A percentile compares a stretch with the other conserved stretches of the same genome.
phyloP scores from a whole-genome alignment of 2,797 vertebrate species.

The Mus minutoides region DNA sequence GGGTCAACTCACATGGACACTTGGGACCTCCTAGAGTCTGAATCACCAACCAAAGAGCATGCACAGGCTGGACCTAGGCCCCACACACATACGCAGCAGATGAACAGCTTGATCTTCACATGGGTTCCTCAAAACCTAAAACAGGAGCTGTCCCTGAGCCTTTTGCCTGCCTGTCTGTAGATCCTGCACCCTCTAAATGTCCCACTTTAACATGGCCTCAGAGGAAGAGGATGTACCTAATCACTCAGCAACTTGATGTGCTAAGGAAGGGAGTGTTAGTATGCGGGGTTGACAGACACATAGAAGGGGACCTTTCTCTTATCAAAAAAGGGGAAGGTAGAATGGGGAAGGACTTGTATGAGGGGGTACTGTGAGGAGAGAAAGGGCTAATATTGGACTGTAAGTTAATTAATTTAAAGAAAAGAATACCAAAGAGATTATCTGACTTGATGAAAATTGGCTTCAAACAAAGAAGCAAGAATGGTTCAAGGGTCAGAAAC shows the following conservation, averaged over 20 bases:
- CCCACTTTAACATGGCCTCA: neutral
- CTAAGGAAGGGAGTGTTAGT: neutral
- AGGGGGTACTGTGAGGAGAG: neutral
- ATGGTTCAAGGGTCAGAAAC: neutral
- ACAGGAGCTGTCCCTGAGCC: too few species aligned
- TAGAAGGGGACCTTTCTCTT: too few species aligned
- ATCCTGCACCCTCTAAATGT: neutral
- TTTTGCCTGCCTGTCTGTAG: too few species aligned
- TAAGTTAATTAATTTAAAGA: neutral
- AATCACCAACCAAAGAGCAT: too few species aligned
- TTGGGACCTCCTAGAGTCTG: too few species aligned
- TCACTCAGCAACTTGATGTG: neutral
- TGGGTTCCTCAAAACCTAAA: too few species aligned
- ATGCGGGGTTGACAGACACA: neutral
- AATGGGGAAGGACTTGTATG: neutral
- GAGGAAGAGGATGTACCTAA: neutral
- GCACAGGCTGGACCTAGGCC: too few species aligned
- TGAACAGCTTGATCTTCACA: too few species aligned
- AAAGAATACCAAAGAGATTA: neutral
- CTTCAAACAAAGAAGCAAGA: neutral
- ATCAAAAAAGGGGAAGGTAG: neutral
- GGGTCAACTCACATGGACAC: too few species aligned
- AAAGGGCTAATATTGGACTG: neutral
- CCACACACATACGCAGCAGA: too few species aligned
- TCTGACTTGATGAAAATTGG: neutral